Conservation (phyloP, 37 sponge, comb jelly and placozoan species). For the Oscarella lobularis region DNA sequence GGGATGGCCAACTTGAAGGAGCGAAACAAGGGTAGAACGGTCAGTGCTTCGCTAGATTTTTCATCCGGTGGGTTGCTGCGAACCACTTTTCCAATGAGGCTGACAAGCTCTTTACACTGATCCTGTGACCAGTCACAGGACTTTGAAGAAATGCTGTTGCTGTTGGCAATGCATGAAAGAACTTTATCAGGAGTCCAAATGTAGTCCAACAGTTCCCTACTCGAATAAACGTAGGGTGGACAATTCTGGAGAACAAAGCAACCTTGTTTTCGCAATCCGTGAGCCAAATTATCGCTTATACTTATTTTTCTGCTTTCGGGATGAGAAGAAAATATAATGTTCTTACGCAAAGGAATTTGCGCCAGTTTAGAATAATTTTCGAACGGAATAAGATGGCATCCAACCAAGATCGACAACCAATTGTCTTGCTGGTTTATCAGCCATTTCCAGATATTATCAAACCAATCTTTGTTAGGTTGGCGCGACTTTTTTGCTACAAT, state of each 20-base stretch:
- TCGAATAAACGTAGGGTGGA: neutral
- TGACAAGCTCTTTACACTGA: neutral
- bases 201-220: neutral
- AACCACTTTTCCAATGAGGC: neutral
- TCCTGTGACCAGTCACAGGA: neutral
- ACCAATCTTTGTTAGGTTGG: too few relatives aligned
- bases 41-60: neutral
- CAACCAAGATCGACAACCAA: too few relatives aligned
- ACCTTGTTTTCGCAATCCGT: neutral
- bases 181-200: neutral
- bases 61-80: neutral
- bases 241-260: neutral
- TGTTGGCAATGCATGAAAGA: neutral
- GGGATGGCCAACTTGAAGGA: neutral
- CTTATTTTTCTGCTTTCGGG: neutral
- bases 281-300: neutral
- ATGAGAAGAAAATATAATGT: too few relatives aligned
- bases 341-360: too few relatives aligned
- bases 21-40: neutral
- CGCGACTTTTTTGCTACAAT: too few relatives aligned
- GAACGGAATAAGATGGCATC: too few relatives aligned
- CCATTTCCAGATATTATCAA: neutral
- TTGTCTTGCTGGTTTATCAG: too few relatives aligned
- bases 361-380: too few relatives aligned
- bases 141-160: neutral